These are phyloP conservation scores for Acrocephalus kingi DNA, from an alignment of 2,113 vertebrate genomes.

Conservation along the genomic window DNA sequence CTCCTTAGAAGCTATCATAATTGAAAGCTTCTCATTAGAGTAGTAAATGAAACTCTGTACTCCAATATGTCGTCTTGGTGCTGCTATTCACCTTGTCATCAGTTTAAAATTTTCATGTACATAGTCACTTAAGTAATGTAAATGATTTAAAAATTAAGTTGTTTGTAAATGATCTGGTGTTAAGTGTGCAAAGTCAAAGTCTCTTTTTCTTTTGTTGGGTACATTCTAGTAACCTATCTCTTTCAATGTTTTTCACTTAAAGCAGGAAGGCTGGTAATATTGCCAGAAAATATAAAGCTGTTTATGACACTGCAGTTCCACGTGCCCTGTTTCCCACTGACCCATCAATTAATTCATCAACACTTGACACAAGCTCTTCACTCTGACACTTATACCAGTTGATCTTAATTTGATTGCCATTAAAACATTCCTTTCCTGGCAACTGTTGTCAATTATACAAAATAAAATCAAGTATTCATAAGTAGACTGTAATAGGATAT, in stretches of 20 bases:
- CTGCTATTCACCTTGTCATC: conserved; percentile 51
- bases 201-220: conserved; percentile 35
- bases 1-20: neutral
- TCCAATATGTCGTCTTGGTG: neutral
- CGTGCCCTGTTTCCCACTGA: conserved; percentile 48
- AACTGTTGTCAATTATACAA: conserved; percentile 92
- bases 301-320: conserved; percentile 70
- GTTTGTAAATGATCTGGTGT: conserved; percentile 37
- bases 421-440: conserved; percentile 81
- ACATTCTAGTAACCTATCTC: conserved; percentile 10
- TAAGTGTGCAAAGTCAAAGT: conserved; percentile 24
- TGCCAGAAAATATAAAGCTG: conserved; percentile 26
- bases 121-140: conserved; percentile 60
- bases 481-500: conserved; percentile 88
- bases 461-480: conserved; percentile 98
- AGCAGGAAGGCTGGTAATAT: conserved; percentile 29
- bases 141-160: conserved; percentile 76
- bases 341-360: conserved; percentile 70
- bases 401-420: conserved; percentile 81
- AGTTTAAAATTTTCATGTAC: conserved; percentile 66
- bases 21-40: conserved; percentile 19
- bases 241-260: conserved; percentile 4
- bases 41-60: conserved; percentile 35
- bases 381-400: conserved; percentile 69
- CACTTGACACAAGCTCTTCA: conserved; percentile 64